phyloP scores from a whole-genome alignment of 2,797 vertebrate genomes.

The Trachurus trachurus region DNA sequence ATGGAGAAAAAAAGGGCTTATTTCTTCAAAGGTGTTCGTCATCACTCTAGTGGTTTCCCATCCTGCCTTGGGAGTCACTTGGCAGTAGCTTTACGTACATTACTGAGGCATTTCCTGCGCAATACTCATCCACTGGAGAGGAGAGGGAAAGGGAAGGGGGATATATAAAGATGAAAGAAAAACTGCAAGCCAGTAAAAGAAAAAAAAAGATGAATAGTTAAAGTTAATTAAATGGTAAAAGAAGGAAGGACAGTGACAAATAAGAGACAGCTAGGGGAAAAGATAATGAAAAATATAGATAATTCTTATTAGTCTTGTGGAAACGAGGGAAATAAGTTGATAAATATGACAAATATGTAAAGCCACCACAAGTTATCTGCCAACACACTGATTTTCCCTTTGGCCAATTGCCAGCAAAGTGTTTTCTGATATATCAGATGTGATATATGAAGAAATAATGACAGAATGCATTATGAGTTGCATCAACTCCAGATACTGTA shows the following conservation, averaged over 20 bases:
- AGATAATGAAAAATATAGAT: not conserved
- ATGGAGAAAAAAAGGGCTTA: constrained; percentile 9
- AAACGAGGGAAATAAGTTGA: not conserved
- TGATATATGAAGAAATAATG: not conserved
- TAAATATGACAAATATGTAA: not conserved
- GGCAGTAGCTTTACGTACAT: constrained; percentile 5
- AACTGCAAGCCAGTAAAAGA: not conserved
- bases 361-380: not conserved
- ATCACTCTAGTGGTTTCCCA: constrained; percentile 30
- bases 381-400: not conserved
- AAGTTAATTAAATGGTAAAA: constrained; percentile 12
- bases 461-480: too few species aligned
- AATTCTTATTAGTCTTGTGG: constrained; percentile 1
- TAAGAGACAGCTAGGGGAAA: not conserved
- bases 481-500: not conserved
- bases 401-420: not conserved
- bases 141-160: not conserved
- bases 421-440: not conserved
- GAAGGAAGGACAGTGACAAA: not conserved
- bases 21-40: constrained; percentile 52
- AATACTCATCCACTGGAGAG: constrained; percentile 10
- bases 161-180: constrained; percentile 31
- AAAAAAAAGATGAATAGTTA: not conserved
- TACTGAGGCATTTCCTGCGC: constrained; percentile 29
- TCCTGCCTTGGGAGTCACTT: constrained; percentile 32